These are phyloP conservation scores for Sitta europaea DNA, from an alignment of 2,113 vertebrate species.

Conservation along the genomic window DNA sequence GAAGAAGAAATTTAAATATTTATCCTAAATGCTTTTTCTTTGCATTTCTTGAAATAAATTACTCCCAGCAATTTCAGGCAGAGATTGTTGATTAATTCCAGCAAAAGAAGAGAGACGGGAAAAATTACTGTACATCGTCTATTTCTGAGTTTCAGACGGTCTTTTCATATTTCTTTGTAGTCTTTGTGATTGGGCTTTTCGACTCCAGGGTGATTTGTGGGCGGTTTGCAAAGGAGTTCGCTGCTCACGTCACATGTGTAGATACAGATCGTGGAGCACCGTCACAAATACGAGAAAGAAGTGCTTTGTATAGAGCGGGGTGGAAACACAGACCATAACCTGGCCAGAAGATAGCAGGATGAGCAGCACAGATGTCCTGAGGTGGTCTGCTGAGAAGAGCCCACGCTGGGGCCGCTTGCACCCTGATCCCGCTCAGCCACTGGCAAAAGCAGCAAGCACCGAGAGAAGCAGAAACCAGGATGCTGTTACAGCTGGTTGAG, in stretches of 20 bases:
- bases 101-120: not conserved
- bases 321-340: not conserved
- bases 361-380: not conserved
- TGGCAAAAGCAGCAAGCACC: not conserved
- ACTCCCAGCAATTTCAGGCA: slow-evolving; percentile 43
- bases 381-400: not conserved
- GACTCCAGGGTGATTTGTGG: slow-evolving; percentile 81
- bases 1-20: slow-evolving; percentile 60
- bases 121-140: slow-evolving; percentile 24
- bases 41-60: slow-evolving; percentile 59
- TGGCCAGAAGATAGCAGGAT: not conserved
- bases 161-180: slow-evolving; percentile 80
- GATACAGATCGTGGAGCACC: not conserved
- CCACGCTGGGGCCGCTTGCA: fast-evolving
- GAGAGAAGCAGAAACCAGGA: not conserved
- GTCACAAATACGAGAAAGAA: not conserved
- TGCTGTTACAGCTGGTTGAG: slow-evolving; percentile 26
- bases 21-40: slow-evolving; percentile 55
- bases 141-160: slow-evolving; percentile 70
- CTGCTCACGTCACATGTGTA: not conserved
- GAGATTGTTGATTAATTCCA: slow-evolving; percentile 64
- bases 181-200: slow-evolving; percentile 83
- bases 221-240: slow-evolving; percentile 36
- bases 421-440: not conserved
- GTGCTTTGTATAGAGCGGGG: not conserved